These are phyloP conservation scores for Furcifer pardalis DNA, from an alignment of 2,797 vertebrate genomes.

Conservation along the genomic window DNA sequence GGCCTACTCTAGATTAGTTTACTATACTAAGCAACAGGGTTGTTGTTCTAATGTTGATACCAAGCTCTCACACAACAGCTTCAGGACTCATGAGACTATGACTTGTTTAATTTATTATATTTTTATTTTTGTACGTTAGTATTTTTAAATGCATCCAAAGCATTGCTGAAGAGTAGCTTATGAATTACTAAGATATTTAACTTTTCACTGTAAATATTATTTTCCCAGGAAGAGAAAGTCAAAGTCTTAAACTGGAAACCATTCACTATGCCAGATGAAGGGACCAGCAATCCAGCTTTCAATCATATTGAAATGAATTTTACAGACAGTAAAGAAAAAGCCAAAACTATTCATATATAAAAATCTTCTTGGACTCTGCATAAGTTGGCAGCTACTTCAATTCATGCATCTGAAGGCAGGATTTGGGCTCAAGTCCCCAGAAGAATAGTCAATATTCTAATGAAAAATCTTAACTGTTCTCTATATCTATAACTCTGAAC, in stretches of 20 bases:
- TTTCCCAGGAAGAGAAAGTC: conserved; percentile 66
- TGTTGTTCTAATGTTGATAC: not conserved
- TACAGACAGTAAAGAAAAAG: conserved; percentile 63
- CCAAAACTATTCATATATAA: conserved; percentile 62
- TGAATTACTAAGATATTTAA: not conserved
- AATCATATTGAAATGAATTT: conserved; percentile 82
- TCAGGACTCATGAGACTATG: not conserved
- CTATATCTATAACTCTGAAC: conserved; percentile 4
- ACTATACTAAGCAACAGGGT: too few relatives aligned
- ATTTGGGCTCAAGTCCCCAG: conserved; percentile 11
- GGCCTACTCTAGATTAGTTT: too few relatives aligned
- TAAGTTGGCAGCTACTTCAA: not conserved
- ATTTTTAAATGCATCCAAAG: not conserved
- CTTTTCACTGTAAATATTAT: conserved; percentile 26
- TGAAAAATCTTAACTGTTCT: conserved; percentile 5
- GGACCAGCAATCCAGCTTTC: conserved; percentile 84
- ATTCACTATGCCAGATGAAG: conserved; percentile 63
- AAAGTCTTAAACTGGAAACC: conserved; percentile 70
- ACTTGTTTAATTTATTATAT: not conserved
- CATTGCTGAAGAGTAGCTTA: not conserved
- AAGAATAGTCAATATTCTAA: conserved; percentile 6
- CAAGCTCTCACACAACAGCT: not conserved
- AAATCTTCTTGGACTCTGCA: conserved; percentile 3
- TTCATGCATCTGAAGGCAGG: not conserved
- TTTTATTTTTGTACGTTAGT: not conserved